phyloP scores from a whole-genome alignment of 2,888 invertebrate species.

The Drosophila koepferae region DNA sequence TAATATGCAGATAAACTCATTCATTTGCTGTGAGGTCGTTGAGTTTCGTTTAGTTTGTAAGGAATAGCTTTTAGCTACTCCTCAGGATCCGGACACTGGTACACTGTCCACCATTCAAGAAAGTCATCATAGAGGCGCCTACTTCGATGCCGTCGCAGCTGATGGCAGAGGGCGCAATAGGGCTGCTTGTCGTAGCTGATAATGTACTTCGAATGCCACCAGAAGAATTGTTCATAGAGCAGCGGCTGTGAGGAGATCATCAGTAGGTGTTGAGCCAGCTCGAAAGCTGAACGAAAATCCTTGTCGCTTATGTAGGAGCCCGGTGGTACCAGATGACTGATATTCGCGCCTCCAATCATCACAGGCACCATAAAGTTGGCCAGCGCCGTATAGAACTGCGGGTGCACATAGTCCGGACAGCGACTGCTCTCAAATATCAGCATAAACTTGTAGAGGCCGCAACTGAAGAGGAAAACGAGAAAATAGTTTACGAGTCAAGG shows the following conservation, averaged over 20 bases:
- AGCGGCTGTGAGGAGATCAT: slow-evolving; percentile 82
- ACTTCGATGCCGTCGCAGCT: slow-evolving; percentile 23
- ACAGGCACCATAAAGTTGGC: slow-evolving; percentile 86
- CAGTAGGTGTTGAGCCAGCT: slow-evolving; percentile 86
- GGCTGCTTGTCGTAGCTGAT: slow-evolving; percentile 26
- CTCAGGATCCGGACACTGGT: slow-evolving; percentile 32
- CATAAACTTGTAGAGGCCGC: slow-evolving; percentile 87
- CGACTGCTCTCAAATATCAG: slow-evolving; percentile 88
- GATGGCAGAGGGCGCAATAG: slow-evolving; percentile 59
- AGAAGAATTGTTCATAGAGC: slow-evolving; percentile 87
- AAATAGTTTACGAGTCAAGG: not conserved
- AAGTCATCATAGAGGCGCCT: slow-evolving; percentile 5
- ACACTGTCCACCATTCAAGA: slow-evolving; percentile 48
- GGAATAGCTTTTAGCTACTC: not conserved
- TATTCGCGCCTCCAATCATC: slow-evolving; percentile 88
- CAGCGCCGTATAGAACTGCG: slow-evolving; percentile 84
- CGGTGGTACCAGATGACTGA: slow-evolving; percentile 86
- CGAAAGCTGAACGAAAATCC: slow-evolving; percentile 86
- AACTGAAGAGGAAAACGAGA: slow-evolving; percentile 27
- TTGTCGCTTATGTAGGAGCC: slow-evolving; percentile 88
- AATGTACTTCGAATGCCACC: slow-evolving; percentile 85
- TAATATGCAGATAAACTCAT: not conserved
- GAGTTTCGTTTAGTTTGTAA: not conserved
- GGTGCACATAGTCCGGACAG: slow-evolving; percentile 89
- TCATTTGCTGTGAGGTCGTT: not conserved